These are phyloP conservation scores for Euura lappo DNA, from an alignment of 1,140 invertebrate species.

Conservation along the genomic window DNA sequence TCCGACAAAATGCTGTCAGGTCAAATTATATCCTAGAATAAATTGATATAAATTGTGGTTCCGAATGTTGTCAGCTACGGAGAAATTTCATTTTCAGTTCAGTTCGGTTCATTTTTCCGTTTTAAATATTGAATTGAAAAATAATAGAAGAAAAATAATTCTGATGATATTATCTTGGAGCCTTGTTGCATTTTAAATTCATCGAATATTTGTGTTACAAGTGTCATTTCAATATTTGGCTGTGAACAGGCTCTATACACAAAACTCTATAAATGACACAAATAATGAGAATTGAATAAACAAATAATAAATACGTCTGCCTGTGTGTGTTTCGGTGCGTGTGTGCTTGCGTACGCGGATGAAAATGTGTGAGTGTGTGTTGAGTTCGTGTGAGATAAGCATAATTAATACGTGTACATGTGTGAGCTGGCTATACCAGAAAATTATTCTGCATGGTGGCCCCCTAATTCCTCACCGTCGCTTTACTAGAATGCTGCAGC, in stretches of 20 bases:
- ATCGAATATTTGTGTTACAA: too few relatives aligned
- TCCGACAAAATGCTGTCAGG: too few relatives aligned
- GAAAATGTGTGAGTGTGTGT: too few relatives aligned
- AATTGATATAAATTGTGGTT: too few relatives aligned
- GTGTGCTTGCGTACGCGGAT: background rate
- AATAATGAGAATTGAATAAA: background rate
- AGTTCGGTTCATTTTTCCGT: too few relatives aligned
- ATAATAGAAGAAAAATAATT: too few relatives aligned
- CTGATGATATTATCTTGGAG: too few relatives aligned
- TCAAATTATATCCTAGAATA: too few relatives aligned
- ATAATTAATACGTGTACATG: background rate
- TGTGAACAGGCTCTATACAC: background rate
- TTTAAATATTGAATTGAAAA: too few relatives aligned
- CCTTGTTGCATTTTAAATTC: too few relatives aligned
- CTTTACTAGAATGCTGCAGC: conserved; percentile 12
- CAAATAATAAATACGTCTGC: background rate
- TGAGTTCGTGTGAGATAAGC: background rate
- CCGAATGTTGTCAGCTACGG: too few relatives aligned
- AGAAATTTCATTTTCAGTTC: too few relatives aligned
- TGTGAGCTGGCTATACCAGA: background rate
- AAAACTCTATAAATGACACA: background rate
- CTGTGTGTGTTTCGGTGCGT: background rate
- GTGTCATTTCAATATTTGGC: background rate
- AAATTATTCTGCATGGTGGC: background rate
- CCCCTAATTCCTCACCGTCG: background rate